Percentiles rank a stretch among this genome's conserved stretches.
These are phyloP conservation scores for Xenopus tropicalis DNA, from an alignment of 2,113 vertebrate species.

Conservation along the genomic window DNA sequence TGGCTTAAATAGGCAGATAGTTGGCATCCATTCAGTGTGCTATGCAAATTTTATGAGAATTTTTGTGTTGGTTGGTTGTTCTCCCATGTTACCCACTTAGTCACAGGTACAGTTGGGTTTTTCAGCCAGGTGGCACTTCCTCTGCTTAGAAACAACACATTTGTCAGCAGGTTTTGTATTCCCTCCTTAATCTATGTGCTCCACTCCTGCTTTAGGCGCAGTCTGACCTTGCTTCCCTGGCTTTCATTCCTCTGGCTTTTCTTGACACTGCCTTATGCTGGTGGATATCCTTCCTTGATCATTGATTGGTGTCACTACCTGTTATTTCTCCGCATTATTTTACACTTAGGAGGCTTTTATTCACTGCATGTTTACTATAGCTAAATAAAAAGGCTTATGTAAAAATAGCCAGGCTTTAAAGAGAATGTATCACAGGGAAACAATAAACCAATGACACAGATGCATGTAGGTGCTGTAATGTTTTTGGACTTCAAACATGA, in stretches of 20 bases:
- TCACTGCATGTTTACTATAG: neutral
- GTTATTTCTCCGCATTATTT: neutral
- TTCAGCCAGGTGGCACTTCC: neutral
- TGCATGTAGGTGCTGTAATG: no score
- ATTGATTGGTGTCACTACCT: neutral
- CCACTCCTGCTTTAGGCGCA: slow-evolving; percentile 77
- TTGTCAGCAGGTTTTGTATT: slow-evolving; percentile 44
- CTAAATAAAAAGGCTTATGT: no score
- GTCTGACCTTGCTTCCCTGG: slow-evolving; percentile 81
- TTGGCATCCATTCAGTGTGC: no score
- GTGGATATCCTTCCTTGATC: slow-evolving; percentile 77
- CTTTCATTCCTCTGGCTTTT: slow-evolving; percentile 83
- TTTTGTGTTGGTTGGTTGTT: neutral
- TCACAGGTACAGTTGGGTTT: neutral
- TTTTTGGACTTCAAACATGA: no score
- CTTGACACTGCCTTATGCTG: slow-evolving; percentile 83
- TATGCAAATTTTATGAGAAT: no score
- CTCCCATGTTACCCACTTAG: no score
- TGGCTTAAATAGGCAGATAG: no score
- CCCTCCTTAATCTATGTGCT: slow-evolving; percentile 62
- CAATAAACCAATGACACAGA: no score
- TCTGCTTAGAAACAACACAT: neutral
- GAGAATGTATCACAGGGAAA: no score
- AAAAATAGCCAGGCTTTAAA: no score
- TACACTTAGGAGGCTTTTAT: neutral